These are phyloP conservation scores for Gadopsis bispinosus DNA, from an alignment of 2,797 vertebrate genomes.

Conservation along the genomic window DNA sequence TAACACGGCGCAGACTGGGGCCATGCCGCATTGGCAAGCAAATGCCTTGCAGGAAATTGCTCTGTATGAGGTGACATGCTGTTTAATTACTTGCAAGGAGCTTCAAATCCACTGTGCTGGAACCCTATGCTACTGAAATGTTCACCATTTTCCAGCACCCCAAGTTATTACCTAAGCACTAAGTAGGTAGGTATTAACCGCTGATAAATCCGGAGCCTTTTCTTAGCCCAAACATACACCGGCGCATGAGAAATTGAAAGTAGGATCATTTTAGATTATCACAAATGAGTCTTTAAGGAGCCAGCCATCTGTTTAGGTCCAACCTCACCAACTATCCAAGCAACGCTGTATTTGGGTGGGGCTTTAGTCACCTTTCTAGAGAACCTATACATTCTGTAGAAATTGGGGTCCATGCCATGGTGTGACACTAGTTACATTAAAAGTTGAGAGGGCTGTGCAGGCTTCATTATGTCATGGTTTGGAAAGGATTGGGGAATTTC, in stretches of 20 bases:
- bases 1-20: constrained; percentile 72
- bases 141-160: constrained; percentile 65
- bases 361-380: constrained; percentile 44
- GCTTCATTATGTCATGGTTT: constrained; percentile 62
- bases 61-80: constrained; percentile 80
- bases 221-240: constrained; percentile 65
- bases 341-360: constrained; percentile 34
- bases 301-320: constrained; percentile 66
- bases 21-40: constrained; percentile 67
- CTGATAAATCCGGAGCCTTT: constrained; percentile 64
- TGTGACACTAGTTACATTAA: constrained; percentile 45
- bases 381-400: constrained; percentile 26
- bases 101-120: constrained; percentile 76
- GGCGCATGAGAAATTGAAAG: constrained; percentile 69
- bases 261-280: constrained; percentile 74
- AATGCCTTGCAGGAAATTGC: constrained; percentile 80
- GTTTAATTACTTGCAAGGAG: constrained; percentile 83
- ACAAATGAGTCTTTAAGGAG: constrained; percentile 75
- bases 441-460: constrained; percentile 39
- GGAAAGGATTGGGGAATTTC: constrained; percentile 54
- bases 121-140: constrained; percentile 66
- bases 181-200: constrained; percentile 73
- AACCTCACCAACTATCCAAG: constrained; percentile 48
- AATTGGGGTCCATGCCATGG: constrained; percentile 20
- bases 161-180: constrained; percentile 78